phyloP scores from a whole-genome alignment of 2,797 vertebrate genomes.

The Poliocrania exsul region DNA sequence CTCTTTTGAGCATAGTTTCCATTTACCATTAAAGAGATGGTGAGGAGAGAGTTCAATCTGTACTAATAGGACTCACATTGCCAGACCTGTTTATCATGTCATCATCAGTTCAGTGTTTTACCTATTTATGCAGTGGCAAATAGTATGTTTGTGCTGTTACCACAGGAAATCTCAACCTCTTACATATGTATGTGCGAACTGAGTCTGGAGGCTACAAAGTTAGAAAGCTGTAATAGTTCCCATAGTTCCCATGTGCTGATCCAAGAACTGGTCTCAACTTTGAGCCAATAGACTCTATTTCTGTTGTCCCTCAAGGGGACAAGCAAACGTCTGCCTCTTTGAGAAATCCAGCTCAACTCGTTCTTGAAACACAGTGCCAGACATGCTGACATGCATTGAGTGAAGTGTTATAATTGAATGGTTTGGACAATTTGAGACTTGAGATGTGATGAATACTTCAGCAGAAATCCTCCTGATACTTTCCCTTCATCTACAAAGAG shows the following conservation, averaged over 20 bases:
- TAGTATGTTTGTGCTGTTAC: neutral
- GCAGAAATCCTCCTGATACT: constrained; percentile 63
- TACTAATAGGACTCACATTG: neutral
- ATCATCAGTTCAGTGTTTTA: constrained; percentile 25
- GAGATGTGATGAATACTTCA: constrained; percentile 40
- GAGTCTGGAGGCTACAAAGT: neutral
- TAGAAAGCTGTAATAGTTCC: constrained; percentile 48
- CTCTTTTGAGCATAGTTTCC: neutral
- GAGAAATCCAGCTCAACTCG: neutral
- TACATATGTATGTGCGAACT: neutral
- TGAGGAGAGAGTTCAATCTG: neutral
- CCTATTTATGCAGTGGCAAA: constrained; percentile 46
- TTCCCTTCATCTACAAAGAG: constrained; percentile 62
- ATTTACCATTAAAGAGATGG: neutral
- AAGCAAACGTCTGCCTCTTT: neutral
- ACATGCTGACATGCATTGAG: constrained; percentile 41
- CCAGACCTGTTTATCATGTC: neutral
- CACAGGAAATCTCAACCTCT: neutral
- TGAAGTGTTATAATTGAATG: constrained; percentile 65
- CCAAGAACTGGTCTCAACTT: neutral
- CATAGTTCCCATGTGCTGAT: constrained; percentile 2
- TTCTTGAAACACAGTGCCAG: constrained; percentile 38
- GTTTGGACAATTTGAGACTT: constrained; percentile 70
- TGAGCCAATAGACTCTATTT: constrained; percentile 26
- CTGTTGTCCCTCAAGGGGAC: constrained; percentile 23